Evolutionary conservation across 2,888 invertebrate genomes (phyloP).

Genomic region (Nomada fucata): DNA sequence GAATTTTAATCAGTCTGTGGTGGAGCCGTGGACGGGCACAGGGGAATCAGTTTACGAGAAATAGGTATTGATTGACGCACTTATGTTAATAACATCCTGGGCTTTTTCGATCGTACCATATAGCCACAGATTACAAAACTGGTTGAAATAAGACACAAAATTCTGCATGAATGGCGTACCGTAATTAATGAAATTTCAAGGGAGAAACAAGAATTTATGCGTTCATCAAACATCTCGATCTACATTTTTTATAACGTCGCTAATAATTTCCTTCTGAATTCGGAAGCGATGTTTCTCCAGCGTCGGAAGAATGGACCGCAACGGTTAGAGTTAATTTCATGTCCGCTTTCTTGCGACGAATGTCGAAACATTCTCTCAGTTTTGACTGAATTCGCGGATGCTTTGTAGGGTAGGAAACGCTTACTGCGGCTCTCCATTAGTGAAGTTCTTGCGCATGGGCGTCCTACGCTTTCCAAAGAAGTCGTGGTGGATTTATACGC

Average conservation of each 20-base stretch:
- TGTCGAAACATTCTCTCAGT: slow-evolving; percentile 7
- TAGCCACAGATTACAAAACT: too few species aligned
- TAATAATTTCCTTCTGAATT: background rate
- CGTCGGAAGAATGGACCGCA: background rate
- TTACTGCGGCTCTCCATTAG: slow-evolving; percentile 15
- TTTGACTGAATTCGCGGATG: background rate
- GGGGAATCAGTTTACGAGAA: background rate
- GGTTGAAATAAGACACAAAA: too few species aligned
- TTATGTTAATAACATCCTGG: slow-evolving; percentile 50
- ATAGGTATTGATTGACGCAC: slow-evolving; percentile 45
- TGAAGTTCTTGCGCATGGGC: background rate
- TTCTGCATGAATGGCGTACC: too few species aligned
- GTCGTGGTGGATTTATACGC: background rate
- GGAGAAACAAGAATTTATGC: background rate
- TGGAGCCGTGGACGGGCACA: background rate
- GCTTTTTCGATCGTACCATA: too few species aligned
- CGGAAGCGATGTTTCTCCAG: background rate
- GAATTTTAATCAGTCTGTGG: too few species aligned
- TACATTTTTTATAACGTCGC: too few species aligned
- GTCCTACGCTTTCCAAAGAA: background rate
- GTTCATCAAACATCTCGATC: too few species aligned
- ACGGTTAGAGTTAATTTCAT: slow-evolving; percentile 12
- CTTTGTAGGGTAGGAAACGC: background rate
- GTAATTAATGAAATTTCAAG: background rate
- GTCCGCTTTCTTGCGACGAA: slow-evolving; percentile 9